Evolutionary conservation across 2,888 invertebrate species (phyloP).

Genomic region (Toxonevra muliebris): DNA sequence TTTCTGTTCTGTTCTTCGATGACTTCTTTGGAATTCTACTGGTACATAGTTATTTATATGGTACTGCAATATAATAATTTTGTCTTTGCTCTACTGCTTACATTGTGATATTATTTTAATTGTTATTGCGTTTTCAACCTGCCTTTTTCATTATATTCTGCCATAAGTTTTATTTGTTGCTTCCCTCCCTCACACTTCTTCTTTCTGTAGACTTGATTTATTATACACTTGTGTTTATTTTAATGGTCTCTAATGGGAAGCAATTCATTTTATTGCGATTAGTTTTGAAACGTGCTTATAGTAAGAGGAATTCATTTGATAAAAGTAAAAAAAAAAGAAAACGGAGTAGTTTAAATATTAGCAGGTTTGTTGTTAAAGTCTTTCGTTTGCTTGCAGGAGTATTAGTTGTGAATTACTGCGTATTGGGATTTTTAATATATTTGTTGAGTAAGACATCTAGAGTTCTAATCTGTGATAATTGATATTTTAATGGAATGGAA

Average conservation of each 20-base stretch:
- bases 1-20: neutral
- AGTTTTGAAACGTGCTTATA: neutral
- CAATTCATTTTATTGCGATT: neutral
- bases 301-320: neutral
- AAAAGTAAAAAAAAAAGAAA: too few relatives aligned
- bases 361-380: conserved; percentile 46
- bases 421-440: too few relatives aligned
- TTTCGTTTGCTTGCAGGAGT: conserved; percentile 35
- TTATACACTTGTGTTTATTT: neutral
- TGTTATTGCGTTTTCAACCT: neutral
- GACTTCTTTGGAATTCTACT: neutral
- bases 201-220: conserved; percentile 2
- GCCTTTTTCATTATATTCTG: neutral
- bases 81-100: neutral
- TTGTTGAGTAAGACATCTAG: too few relatives aligned
- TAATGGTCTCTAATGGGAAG: conserved; percentile 1
- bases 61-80: neutral
- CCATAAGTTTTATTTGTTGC: neutral
- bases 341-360: neutral
- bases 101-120: neutral
- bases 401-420: too few relatives aligned
- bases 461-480: too few relatives aligned
- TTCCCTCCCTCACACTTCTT: neutral
- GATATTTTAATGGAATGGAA: too few relatives aligned
- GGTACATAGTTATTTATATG: neutral